Evolutionary conservation across 2,888 invertebrate genomes (phyloP), one percentile per base, ranked within the genome.

Genomic region (Hedychridium roseum): DNA sequence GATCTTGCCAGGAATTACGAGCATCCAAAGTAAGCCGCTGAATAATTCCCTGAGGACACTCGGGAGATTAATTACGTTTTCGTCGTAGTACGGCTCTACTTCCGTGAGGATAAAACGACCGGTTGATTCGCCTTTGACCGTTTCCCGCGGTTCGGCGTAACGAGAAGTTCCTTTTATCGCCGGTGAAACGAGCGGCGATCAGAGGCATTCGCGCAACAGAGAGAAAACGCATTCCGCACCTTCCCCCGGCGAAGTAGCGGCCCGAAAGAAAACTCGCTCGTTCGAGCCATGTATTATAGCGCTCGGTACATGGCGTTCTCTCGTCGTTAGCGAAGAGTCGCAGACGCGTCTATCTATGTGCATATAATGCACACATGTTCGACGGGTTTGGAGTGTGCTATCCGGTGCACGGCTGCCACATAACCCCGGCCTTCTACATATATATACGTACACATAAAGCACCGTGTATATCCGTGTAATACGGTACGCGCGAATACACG

Each of bases 271-370:
- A n/a, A n/a, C n/a, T n/a, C n/a, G n/a, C n/a, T n/a, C n/a, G n/a
- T n/a, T 52, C 47, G 54, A 51, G 54, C 53, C 53, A 54, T 43
- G 47, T 44, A 14, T 53, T 54, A 57, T 57, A 54, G 50, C 57
- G 62, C 62, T 61, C 50, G 54, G 45, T 60, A 52, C 48, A 54
- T 52, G 54, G n/a, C 62, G 58, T 52, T 52, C 51, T n/a, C n/a
- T 40, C 55, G 52, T 44, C 49, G 49, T 52, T 53, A 50, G 50
- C 62, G 15, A 60, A 57, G 54, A 57, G 54, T 51, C 49, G 54
- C 54, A 57, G 58, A 53, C 54, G 42, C 54, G 47, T 55, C 51
- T 36, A 40, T 51, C 43, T 54, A 50, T 43, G 48, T 20, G 36
- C 9, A n/a, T n/a, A n/a, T n/a, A n/a, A n/a, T n/a, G 26, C 39